Conservation (phyloP, 2,797 vertebrate species). For the Orestias chungarensis region DNA sequence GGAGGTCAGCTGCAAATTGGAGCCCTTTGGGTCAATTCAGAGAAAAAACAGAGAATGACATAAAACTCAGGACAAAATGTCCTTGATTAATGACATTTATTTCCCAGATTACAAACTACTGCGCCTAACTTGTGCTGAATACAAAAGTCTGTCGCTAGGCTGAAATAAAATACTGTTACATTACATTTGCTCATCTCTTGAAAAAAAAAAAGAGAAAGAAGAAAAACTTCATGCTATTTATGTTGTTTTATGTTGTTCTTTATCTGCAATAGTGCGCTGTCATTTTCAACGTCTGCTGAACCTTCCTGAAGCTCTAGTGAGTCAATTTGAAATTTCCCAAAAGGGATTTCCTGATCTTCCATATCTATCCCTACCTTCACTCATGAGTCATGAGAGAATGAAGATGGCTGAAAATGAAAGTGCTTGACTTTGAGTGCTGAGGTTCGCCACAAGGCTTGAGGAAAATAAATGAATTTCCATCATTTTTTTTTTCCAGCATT, state of each 20-base stretch:
- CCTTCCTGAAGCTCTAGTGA: not conserved
- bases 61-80: not conserved
- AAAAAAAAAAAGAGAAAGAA: not conserved
- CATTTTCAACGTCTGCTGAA: not conserved
- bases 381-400: conserved; percentile 2
- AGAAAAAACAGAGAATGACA: too few species aligned
- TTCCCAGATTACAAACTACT: not conserved
- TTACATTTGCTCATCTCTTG: not conserved
- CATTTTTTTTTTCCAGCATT: not conserved
- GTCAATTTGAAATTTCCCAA: not conserved
- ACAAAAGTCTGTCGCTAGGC: not conserved
- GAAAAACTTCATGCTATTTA: not conserved
- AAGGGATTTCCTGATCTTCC: not conserved
- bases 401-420: not conserved
- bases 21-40: too few species aligned
- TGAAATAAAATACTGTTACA: not conserved
- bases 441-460: not conserved
- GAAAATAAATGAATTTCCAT: not conserved
- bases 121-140: not conserved
- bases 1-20: too few species aligned
- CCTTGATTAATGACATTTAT: not conserved
- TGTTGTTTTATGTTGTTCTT: not conserved
- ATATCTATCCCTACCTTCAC: not conserved
- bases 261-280: not conserved
- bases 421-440: conserved; percentile 5